Percentiles rank a stretch among this genome's conserved stretches.
Conservation (phyloP, 2,888 invertebrate genomes). For the Chaitophorus viminalis region DNA sequence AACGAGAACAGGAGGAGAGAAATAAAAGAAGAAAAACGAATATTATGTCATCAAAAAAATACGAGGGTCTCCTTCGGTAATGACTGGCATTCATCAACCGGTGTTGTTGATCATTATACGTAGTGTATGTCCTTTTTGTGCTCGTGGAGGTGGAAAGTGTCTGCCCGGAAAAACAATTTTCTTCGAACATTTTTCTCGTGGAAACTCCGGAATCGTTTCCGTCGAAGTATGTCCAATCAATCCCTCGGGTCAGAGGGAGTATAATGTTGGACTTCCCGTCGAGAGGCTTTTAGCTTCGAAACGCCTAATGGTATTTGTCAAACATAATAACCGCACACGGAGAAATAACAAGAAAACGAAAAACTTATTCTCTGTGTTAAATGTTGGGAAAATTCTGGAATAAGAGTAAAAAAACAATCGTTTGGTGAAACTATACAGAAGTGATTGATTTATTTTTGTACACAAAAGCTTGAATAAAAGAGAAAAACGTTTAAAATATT, state of each 20-base stretch:
- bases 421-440: neutral
- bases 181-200: slow-evolving; percentile 56
- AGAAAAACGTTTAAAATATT: neutral
- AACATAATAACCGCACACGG: slow-evolving; percentile 51
- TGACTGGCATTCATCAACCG: slow-evolving; percentile 61
- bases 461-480: neutral
- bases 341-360: slow-evolving; percentile 38
- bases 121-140: slow-evolving; percentile 55
- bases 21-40: slow-evolving; percentile 45
- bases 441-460: neutral
- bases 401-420: neutral
- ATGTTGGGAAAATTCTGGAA: slow-evolving; percentile 10
- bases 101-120: slow-evolving; percentile 56
- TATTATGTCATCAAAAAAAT: slow-evolving; percentile 55
- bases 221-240: slow-evolving; percentile 60
- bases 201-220: slow-evolving; percentile 55
- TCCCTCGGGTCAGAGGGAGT: slow-evolving; percentile 51
- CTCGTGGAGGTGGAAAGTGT: slow-evolving; percentile 58
- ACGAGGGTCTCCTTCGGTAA: slow-evolving; percentile 51
- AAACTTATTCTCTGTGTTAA: slow-evolving; percentile 9
- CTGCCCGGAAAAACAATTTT: slow-evolving; percentile 61
- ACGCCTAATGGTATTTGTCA: slow-evolving; percentile 61
- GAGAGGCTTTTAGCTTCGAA: slow-evolving; percentile 60
- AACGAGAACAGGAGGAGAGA: neutral
- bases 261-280: slow-evolving; percentile 48